Base-by-base conservation (phyloP, 2,888 invertebrate species). In the Tridacna crocea region DNA sequence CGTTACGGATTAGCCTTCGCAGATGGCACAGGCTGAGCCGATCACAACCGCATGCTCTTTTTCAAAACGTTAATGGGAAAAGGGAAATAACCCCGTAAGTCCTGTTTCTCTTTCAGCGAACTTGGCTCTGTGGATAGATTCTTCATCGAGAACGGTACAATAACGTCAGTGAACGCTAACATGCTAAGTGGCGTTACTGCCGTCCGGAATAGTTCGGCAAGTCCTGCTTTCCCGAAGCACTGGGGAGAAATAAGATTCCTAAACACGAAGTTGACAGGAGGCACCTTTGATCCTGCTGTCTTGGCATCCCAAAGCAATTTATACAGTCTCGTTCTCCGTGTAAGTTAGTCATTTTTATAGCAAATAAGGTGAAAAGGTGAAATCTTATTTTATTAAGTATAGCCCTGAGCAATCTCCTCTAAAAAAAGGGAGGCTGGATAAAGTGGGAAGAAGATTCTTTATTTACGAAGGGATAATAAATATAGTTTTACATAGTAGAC, bases 141-240 rank as follows among this genome's bases (percentile, higher is more conserved):
- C 46, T 77, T 72, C 48, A 77, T 83, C 3, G 83, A 83, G 61
- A 86, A 83, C 36, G 83, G 83, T 12, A 83, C 83, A 8, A 79
- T 86, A 3, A 65, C 47, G 12, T 61, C 79, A 0, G 77, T 83
- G 46, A 72, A 72, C 58, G 48, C 70, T 10, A 66, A 47, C 24
- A 72, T 79, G 65, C 26, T 86, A 26, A 26, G 24, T 17, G 79
- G 79, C 3, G 75, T 83, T n/a, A 83, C 61, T 0, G 81, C 80
- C 27, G 63, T 36, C 8, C 72, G 79, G n/a, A 82, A 83, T 47
- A 75, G 70, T 46, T 77, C 85, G 36, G 79, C 79, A 0, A 75
- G 60, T 36, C 82, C 85, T 8, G 26, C 76, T 17, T 83, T 72
- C 61, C 83, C 85, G 19, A 81, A 78, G 26, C 77, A 79, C n/a